Evolutionary conservation across 2,113 vertebrate genomes (phyloP).

Genomic region (Neodon shergylaensis): DNA sequence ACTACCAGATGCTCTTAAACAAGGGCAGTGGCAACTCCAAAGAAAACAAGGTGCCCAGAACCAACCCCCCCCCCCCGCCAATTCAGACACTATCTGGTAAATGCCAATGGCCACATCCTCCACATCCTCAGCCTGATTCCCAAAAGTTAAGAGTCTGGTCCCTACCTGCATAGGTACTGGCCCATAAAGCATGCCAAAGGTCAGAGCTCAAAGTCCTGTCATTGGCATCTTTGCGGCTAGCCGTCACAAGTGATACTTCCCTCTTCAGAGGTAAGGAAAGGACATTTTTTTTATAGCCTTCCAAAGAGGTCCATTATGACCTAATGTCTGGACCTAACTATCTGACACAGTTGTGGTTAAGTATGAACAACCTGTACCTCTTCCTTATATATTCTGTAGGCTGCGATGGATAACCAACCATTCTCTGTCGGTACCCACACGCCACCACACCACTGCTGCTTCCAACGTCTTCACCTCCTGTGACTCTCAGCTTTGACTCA

Average conservation of each 20-base stretch:
- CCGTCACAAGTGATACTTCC: background rate
- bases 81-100: background rate
- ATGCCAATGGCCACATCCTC: background rate
- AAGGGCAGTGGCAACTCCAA: background rate
- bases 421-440: background rate
- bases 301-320: background rate
- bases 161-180: background rate
- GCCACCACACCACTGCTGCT: accelerated
- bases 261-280: background rate
- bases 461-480: background rate
- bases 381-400: background rate
- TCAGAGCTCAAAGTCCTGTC: background rate
- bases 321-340: background rate
- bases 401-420: background rate
- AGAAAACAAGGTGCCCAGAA: background rate
- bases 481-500: background rate
- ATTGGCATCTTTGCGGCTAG: background rate
- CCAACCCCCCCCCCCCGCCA: background rate
- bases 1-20: accelerated
- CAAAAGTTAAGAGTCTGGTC: background rate
- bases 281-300: background rate
- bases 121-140: background rate
- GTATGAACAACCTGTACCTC: background rate
- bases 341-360: too few relatives aligned
- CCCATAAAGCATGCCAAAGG: too few relatives aligned